A percentile compares a stretch with the other conserved stretches of the same genome.
phyloP scores from a whole-genome alignment of 1,140 invertebrate genomes.

The Mylabris phalerata region DNA sequence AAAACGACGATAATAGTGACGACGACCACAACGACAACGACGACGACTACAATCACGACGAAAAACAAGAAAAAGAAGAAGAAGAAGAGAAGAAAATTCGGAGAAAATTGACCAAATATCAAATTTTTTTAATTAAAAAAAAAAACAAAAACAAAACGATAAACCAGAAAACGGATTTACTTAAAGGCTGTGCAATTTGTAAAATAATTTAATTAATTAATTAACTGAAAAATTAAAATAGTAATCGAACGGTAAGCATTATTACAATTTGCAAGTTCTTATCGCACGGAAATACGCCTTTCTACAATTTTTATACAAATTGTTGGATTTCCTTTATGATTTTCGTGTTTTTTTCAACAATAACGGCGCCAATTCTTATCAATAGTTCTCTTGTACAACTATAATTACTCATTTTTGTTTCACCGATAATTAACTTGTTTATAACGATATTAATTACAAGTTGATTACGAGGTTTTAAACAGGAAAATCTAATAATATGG shows the following conservation, averaged over 20 bases:
- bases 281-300: not conserved
- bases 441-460: no score
- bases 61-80: no score
- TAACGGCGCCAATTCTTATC: no score
- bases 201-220: no score
- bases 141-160: slow-evolving; percentile 34
- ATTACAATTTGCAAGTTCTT: not conserved
- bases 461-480: no score
- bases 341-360: no score
- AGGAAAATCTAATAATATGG: not conserved
- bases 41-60: no score
- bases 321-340: no score
- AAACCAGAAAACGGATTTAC: slow-evolving; percentile 33
- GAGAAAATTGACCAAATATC: slow-evolving; percentile 26
- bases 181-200: slow-evolving; percentile 38
- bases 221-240: slow-evolving; percentile 16
- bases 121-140: slow-evolving; percentile 27
- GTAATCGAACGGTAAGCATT: slow-evolving; percentile 33
- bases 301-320: not conserved
- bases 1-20: slow-evolving; percentile 18
- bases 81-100: not conserved
- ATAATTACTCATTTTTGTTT: no score
- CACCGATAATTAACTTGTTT: no score
- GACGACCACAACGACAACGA: no score
- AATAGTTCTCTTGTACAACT: no score